Evolutionary conservation across 1,140 invertebrate species (phyloP).

Genomic region (Lasaia peninsularis): DNA sequence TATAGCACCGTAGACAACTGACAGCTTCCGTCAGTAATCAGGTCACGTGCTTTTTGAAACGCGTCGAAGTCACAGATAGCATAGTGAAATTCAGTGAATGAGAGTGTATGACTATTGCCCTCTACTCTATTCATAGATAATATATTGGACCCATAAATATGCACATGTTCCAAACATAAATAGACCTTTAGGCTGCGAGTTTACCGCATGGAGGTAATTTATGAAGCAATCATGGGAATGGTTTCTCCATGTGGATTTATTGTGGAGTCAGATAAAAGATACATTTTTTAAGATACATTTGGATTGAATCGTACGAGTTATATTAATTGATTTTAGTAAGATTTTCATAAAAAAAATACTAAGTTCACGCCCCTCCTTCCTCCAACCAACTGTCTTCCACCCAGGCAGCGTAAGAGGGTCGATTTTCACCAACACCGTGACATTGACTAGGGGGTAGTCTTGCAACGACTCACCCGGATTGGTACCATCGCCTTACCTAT

Average conservation of each 20-base stretch:
- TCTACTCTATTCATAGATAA: constrained; percentile 35
- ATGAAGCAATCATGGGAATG: constrained; percentile 2
- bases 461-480: no score
- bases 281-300: not conserved
- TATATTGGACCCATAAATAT: constrained; percentile 32
- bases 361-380: no score
- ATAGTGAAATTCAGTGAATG: constrained; percentile 45
- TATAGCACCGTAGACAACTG: constrained; percentile 50
- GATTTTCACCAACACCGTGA: no score
- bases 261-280: not conserved
- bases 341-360: no score
- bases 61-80: constrained; percentile 36
- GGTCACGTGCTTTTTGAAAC: constrained; percentile 72
- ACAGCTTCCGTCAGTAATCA: constrained; percentile 72
- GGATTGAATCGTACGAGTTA: not conserved
- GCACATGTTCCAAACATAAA: constrained; percentile 4
- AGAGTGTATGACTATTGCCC: constrained; percentile 27
- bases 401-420: no score
- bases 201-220: not conserved
- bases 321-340: no score
- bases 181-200: not conserved
- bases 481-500: no score
- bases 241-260: not conserved
- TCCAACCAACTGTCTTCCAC: no score
- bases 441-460: no score